Evolutionary conservation across 2,797 vertebrate genomes (phyloP), one percentile per base, ranked within the genome.

Genomic region (Martes flavigula): DNA sequence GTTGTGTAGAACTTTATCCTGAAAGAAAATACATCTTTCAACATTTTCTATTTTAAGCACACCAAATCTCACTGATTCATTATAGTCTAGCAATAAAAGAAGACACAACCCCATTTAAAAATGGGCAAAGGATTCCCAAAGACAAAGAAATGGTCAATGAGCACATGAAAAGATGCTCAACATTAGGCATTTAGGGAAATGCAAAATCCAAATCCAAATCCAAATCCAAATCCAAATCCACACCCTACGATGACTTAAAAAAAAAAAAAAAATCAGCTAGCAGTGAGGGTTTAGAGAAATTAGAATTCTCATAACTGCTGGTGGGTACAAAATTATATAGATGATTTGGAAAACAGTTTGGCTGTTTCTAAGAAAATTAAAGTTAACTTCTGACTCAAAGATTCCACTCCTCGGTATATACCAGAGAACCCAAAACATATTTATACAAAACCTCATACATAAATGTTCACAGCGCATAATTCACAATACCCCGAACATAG

Each of bases 1-100:
- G 97, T 99, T 99, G 98, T 99, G 99, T 15, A 99, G 99, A 90
- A 99, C 99, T 97, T 99, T 99, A 94, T 99, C 99, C 99, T 99
- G 98, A n/a, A 98, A 98, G 70, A 85, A 91, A 95, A 96, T 1
- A 75, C 87, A 27, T 40, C 81, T 1, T 95, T 66, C 96, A 95
- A 1, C 43, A 86, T 91, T 96, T 81, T 90, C 60, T 92, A 35
- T 90, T 97, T 96, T 82, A 94, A 75, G 58, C 83, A 94, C 3
- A 96, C 56, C 51, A 95, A 91, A 38, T 68, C 77, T 3, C 21
- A 68, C 83, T 15, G 56, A 95, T 32, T 95, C 64, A 68, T 27
- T 93, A 56, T 6, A 94, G 62, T 10, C 70, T 23, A 89, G 11
- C 8, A 90, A 79, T 51, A 87, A 89, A 87, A 12, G 48, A 48